Conservation (phyloP, 2,888 invertebrate genomes). For the Harpalus rubripes region DNA sequence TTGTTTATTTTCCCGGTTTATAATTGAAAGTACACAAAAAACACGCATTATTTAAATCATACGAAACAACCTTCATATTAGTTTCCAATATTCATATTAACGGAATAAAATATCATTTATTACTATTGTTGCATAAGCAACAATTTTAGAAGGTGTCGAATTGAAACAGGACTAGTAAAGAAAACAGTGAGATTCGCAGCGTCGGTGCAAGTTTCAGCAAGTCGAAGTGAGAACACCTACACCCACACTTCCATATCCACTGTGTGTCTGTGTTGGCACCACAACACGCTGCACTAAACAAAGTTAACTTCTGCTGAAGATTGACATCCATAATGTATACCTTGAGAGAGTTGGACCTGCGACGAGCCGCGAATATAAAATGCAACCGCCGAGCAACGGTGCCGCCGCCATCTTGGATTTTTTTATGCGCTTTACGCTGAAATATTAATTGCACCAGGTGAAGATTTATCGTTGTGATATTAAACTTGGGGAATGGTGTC, state of each 20-base stretch:
- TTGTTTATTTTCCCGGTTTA: too few relatives aligned
- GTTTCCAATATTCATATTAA: too few relatives aligned
- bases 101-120: too few relatives aligned
- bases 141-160: too few relatives aligned
- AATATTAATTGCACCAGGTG: conserved; percentile 58
- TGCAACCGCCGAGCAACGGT: conserved; percentile 37
- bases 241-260: not conserved
- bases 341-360: conserved; percentile 35
- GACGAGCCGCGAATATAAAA: conserved; percentile 45
- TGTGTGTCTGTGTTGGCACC: too few relatives aligned
- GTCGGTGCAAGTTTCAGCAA: not conserved
- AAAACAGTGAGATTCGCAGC: too few relatives aligned
- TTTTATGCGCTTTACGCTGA: conserved; percentile 53
- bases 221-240: conserved; percentile 29
- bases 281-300: conserved; percentile 50
- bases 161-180: too few relatives aligned
- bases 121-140: too few relatives aligned
- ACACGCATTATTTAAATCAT: too few relatives aligned
- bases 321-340: conserved; percentile 60
- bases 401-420: conserved; percentile 43
- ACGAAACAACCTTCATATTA: too few relatives aligned
- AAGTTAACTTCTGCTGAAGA: conserved; percentile 61
- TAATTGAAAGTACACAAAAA: too few relatives aligned
- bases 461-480: conserved; percentile 60
- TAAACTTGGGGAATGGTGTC: conserved; percentile 55